phyloP scores from a whole-genome alignment of 2,113 vertebrate species.

The Tychaedon coryphoeus region DNA sequence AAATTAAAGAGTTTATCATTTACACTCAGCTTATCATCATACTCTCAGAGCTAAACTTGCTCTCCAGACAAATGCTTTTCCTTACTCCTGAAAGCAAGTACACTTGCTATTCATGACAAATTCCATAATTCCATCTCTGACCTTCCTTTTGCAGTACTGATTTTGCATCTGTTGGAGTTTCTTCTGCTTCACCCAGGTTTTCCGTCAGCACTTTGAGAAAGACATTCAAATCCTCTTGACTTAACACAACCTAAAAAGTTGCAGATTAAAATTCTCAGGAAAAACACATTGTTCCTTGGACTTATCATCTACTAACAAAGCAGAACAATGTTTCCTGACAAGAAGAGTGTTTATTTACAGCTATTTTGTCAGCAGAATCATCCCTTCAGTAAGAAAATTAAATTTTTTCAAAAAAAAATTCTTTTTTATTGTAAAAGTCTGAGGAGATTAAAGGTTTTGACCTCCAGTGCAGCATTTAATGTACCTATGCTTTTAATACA shows the following conservation, averaged over 20 bases:
- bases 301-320: background rate
- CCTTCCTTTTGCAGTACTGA: slow-evolving; percentile 49
- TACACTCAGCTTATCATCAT: background rate
- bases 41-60: background rate
- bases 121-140: slow-evolving; percentile 11
- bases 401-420: background rate
- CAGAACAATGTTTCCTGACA: background rate
- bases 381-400: background rate
- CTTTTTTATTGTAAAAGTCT: background rate
- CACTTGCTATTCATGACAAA: background rate
- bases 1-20: background rate
- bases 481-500: background rate
- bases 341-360: background rate
- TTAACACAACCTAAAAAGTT: slow-evolving; percentile 80
- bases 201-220: slow-evolving; percentile 87
- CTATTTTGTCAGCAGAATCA: background rate
- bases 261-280: background rate
- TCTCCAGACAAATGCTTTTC: background rate
- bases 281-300: background rate
- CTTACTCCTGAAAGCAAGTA: background rate
- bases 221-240: slow-evolving; percentile 87
- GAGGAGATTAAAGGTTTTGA: background rate
- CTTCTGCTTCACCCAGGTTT: slow-evolving; percentile 87
- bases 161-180: slow-evolving; percentile 42
- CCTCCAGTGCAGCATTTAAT: background rate